A percentile compares a stretch with the other conserved stretches of the same genome.
phyloP scores from a whole-genome alignment of 2,888 invertebrate genomes.

The Lasioglossum marginatum region DNA sequence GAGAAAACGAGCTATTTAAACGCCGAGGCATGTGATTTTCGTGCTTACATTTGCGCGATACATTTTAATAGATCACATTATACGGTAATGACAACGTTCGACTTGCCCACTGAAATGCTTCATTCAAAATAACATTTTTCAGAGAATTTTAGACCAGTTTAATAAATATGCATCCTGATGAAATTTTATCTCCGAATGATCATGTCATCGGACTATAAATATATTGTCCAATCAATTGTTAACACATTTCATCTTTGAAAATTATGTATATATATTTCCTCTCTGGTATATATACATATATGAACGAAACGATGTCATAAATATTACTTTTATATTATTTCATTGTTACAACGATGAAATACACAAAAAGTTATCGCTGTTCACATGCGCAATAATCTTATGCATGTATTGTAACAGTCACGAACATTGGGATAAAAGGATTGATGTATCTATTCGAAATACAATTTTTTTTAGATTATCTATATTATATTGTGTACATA shows the following conservation, averaged over 20 bases:
- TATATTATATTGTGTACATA: neutral
- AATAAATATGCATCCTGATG: conserved; percentile 12
- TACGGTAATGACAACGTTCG: conserved; percentile 9
- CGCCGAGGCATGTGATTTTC: neutral
- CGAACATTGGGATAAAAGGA: neutral
- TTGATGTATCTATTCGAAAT: neutral
- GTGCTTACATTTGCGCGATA: conserved; percentile 76
- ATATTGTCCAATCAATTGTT: conserved; percentile 33
- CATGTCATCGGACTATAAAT: conserved; percentile 13
- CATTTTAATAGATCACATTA: conserved; percentile 67
- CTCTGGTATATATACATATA: too few species aligned
- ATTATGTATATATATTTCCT: neutral
- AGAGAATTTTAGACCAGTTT: conserved; percentile 10
- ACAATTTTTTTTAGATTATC: neutral
- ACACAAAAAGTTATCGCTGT: neutral
- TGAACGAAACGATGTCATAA: neutral
- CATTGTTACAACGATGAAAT: neutral
- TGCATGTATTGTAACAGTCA: neutral
- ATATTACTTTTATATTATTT: conserved; percentile 7
- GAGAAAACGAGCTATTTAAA: conserved; percentile 8
- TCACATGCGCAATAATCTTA: conserved; percentile 6
- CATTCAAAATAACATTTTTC: conserved; percentile 28
- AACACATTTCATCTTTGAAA: neutral
- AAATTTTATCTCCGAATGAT: neutral
- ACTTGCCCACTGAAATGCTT: conserved; percentile 7